Conservation (phyloP, 2,888 invertebrate species). For the Mesorhabditis belari region DNA sequence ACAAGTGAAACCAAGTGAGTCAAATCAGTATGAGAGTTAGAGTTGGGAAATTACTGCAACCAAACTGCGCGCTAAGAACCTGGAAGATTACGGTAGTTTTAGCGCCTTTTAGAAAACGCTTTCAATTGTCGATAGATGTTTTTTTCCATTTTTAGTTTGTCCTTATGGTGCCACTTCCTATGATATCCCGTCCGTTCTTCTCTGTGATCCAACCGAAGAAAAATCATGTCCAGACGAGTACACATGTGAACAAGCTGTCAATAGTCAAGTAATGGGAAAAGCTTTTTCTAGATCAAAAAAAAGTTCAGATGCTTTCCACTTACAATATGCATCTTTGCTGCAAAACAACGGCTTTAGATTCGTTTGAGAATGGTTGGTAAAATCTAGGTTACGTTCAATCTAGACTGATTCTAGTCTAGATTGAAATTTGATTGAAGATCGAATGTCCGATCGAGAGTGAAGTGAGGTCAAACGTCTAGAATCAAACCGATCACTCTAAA, state of each 20-base stretch:
- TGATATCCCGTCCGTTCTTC: conserved; percentile 33
- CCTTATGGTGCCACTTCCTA: conserved; percentile 38
- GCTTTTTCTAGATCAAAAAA: neutral
- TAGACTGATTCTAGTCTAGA: too few relatives aligned
- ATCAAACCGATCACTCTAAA: too few relatives aligned
- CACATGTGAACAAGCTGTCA: conserved; percentile 19
- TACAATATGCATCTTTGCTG: conserved; percentile 43
- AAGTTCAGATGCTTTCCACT: conserved; percentile 31
- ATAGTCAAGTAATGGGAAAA: neutral
- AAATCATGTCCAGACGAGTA: conserved; percentile 33
- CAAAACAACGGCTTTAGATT: conserved; percentile 32
- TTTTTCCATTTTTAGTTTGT: conserved; percentile 22
- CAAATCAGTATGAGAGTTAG: neutral
- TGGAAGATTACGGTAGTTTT: neutral
- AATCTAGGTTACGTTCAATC: neutral
- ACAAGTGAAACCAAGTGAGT: conserved; percentile 39
- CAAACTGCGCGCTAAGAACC: neutral
- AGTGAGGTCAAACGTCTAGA: too few relatives aligned
- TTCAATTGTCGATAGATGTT: neutral
- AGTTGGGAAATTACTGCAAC: neutral
- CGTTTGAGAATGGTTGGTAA: conserved; percentile 34
- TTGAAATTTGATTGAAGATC: too few relatives aligned
- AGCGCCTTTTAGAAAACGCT: neutral
- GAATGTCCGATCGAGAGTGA: too few relatives aligned
- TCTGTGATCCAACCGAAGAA: conserved; percentile 38